Percentiles rank a stretch among this genome's conserved stretches.
Evolutionary conservation across 2,888 invertebrate species (phyloP).

Genomic region (Megaustenia siamemsis): DNA sequence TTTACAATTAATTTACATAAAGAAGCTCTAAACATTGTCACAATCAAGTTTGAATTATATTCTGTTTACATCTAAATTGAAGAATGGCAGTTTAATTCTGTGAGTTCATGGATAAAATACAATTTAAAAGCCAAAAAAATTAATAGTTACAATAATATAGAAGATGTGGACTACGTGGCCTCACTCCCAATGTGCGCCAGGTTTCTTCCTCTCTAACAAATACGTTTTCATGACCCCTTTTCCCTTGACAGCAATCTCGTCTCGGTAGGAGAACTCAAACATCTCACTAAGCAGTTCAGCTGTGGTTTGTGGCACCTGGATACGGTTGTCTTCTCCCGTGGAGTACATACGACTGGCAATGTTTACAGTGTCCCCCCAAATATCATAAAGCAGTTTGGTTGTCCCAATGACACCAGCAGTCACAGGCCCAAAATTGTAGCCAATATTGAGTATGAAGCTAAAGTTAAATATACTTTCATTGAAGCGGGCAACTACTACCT

Average conservation of each 20-base stretch:
- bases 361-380: conserved; percentile 99
- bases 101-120: too few species aligned
- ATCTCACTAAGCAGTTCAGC: conserved; percentile 84
- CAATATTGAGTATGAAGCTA: conserved; percentile 83
- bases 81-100: too few species aligned
- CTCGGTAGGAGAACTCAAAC: conserved; percentile 94
- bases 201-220: conserved; percentile 81
- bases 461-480: conserved; percentile 80
- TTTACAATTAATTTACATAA: too few species aligned
- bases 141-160: too few species aligned
- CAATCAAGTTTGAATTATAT: too few species aligned
- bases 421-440: conserved; percentile 95
- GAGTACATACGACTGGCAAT: conserved; percentile 98
- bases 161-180: background rate
- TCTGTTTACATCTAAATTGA: too few species aligned
- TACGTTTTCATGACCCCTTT: conserved; percentile 97
- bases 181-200: conserved; percentile 67
- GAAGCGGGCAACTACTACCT: conserved; percentile 83
- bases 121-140: too few species aligned
- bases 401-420: conserved; percentile 98
- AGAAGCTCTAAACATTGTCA: too few species aligned
- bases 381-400: conserved; percentile 96
- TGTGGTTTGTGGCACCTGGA: conserved; percentile 82
- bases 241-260: conserved; percentile 96
- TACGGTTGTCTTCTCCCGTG: conserved; percentile 91